These are phyloP conservation scores for Rhaphigaster nebulosa DNA, from an alignment of 2,888 invertebrate genomes.

Conservation along the genomic window DNA sequence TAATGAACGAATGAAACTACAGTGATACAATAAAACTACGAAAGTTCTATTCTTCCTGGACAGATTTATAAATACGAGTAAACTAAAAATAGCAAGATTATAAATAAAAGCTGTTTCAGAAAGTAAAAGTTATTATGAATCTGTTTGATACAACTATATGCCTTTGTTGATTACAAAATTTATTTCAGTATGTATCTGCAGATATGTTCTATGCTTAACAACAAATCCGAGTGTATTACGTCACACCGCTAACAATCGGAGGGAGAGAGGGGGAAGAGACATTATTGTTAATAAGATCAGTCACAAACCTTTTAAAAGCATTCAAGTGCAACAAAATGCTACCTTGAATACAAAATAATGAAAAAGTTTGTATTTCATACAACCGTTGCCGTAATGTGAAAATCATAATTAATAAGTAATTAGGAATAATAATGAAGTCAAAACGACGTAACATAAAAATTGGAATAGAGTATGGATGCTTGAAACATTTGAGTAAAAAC, in stretches of 20 bases:
- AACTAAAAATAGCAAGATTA: conserved; percentile 17
- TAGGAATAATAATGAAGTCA: not conserved
- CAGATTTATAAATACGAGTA: conserved; percentile 7
- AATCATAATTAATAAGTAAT: not conserved
- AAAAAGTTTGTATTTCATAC: not conserved
- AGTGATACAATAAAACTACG: not conserved
- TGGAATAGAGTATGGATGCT: not conserved
- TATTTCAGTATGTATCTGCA: not conserved
- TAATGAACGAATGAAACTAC: not conserved
- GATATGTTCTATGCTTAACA: not conserved
- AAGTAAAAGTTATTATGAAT: not conserved
- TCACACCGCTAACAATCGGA: not conserved
- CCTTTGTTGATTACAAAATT: not conserved
- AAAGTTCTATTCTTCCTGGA: conserved; percentile 2
- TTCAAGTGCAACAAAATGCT: not conserved
- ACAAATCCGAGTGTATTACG: conserved; percentile 26
- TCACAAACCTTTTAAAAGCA: not conserved
- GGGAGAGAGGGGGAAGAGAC: not conserved
- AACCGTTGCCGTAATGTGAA: not conserved
- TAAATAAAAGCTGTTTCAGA: not conserved
- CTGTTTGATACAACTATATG: not conserved
- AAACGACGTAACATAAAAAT: not conserved
- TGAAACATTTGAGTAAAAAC: not conserved
- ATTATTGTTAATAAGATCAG: not conserved
- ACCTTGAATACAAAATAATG: not conserved